Conservation (phyloP, 2,797 vertebrate genomes). For the Manis javanica region DNA sequence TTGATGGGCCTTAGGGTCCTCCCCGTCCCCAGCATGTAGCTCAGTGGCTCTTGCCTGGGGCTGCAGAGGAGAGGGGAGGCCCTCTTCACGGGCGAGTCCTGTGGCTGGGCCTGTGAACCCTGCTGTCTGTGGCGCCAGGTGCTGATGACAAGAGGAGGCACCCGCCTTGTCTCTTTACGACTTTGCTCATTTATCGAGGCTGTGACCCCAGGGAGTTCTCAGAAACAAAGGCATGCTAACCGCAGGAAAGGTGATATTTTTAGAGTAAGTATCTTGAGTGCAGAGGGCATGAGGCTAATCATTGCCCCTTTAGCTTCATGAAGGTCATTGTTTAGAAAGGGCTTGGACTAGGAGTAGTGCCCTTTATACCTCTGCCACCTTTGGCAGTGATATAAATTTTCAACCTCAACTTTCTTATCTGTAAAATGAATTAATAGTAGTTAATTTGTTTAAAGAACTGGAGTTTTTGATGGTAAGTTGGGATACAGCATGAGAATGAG, state of each 20-base stretch:
- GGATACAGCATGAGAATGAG: neutral
- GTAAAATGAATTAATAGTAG: neutral
- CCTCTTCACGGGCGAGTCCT: neutral
- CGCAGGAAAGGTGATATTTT: neutral
- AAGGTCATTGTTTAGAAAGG: neutral
- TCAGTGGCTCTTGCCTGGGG: too few species aligned
- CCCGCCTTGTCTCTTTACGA: neutral
- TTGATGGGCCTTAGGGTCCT: neutral
- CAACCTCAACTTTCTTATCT: neutral
- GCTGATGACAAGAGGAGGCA: neutral
- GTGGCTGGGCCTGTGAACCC: fast-evolving
- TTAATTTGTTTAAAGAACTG: neutral
- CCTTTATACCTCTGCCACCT: neutral
- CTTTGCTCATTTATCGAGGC: neutral
- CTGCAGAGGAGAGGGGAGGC: neutral
- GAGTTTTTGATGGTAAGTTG: neutral
- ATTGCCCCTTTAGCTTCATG: neutral
- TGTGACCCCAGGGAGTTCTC: neutral
- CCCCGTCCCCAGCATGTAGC: neutral
- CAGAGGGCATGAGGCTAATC: fast-evolving
- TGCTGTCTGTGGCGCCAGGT: neutral
- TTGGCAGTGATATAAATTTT: neutral
- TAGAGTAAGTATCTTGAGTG: neutral
- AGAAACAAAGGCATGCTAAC: neutral
- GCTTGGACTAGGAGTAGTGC: neutral